Evolutionary conservation across 2,113 vertebrate genomes (phyloP).

Genomic region (Daphoenositta chrysoptera): DNA sequence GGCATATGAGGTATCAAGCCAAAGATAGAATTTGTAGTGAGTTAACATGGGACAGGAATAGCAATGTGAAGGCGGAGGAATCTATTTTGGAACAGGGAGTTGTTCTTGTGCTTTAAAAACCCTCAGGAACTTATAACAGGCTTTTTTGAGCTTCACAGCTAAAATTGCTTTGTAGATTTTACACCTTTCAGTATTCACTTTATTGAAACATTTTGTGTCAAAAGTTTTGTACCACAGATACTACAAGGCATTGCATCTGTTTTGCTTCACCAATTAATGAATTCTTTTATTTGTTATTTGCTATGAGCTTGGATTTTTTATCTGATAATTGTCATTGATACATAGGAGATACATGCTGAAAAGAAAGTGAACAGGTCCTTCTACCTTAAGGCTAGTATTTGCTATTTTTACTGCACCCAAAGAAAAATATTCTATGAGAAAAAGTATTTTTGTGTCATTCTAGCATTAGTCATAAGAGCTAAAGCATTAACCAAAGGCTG

Average conservation of each 20-base stretch:
- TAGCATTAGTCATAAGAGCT: background rate
- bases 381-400: background rate
- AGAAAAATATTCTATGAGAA: background rate
- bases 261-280: background rate
- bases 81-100: background rate
- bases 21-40: background rate
- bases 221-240: background rate
- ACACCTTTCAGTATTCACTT: background rate
- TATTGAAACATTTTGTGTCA: background rate
- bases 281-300: background rate
- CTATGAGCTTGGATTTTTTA: background rate
- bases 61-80: background rate
- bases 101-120: background rate
- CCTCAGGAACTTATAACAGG: background rate
- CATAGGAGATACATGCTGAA: background rate
- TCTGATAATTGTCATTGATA: background rate
- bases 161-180: background rate
- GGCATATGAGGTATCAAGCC: background rate
- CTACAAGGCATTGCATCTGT: background rate
- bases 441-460: background rate
- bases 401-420: background rate
- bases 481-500: conserved; percentile 1
- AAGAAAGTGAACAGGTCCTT: background rate
- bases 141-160: background rate
- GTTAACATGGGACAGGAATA: background rate